These are phyloP conservation scores for Panopea generosa DNA, from an alignment of 2,888 invertebrate genomes.

Conservation along the genomic window DNA sequence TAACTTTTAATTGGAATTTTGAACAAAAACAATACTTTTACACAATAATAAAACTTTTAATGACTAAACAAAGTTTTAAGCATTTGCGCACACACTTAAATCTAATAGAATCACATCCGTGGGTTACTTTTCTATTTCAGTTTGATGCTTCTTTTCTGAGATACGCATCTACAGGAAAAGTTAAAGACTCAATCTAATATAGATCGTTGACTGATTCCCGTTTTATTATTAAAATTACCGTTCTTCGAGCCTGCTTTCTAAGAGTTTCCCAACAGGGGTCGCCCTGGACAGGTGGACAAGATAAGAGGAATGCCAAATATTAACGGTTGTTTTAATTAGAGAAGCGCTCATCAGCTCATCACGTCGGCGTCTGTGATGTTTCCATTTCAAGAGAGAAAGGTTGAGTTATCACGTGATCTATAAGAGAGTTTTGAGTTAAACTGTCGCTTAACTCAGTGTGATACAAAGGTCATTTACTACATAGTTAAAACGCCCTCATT, in stretches of 20 bases:
- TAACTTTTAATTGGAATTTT: too few relatives aligned
- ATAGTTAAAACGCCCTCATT: too few relatives aligned
- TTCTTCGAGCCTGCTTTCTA: background rate
- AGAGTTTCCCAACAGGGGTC: conserved; percentile 15
- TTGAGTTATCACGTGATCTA: too few relatives aligned
- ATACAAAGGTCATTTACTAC: too few relatives aligned
- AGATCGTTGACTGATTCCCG: conserved; percentile 6
- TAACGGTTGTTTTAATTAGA: conserved; percentile 8
- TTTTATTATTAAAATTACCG: conserved; percentile 6
- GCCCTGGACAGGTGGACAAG: conserved; percentile 52
- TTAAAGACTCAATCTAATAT: conserved; percentile 8
- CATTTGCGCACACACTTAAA: too few relatives aligned
- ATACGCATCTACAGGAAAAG: background rate
- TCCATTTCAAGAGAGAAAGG: background rate
- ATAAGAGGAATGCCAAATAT: conserved; percentile 42
- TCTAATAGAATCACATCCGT: conserved; percentile 1
- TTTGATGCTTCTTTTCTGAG: background rate
- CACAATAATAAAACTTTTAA: too few relatives aligned
- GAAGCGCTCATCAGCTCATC: conserved; percentile 9
- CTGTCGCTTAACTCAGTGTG: too few relatives aligned
- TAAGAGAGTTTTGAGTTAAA: too few relatives aligned
- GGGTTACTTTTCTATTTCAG: conserved; percentile 1
- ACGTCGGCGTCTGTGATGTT: conserved; percentile 9
- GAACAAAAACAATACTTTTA: too few relatives aligned
- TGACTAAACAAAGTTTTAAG: too few relatives aligned